Evolutionary conservation across 2,888 invertebrate genomes (phyloP), one percentile per base, ranked within the genome.

Genomic region (Plebejus argus): DNA sequence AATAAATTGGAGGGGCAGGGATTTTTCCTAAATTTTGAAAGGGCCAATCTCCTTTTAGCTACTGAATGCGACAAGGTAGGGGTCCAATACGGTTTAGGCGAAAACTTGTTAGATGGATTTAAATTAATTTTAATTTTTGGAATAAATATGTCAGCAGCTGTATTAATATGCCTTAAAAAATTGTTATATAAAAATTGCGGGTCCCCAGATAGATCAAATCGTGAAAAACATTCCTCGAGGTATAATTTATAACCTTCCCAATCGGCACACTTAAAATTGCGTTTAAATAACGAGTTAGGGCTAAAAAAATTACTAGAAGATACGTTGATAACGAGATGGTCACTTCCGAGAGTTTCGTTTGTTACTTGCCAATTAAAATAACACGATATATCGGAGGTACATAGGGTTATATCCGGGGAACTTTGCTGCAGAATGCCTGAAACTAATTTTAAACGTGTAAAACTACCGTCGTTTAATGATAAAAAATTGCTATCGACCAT

Each of bases 321-420:
- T 33, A 45, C 45, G 45, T 45, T 45, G 12, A 45, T 45, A 45
- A 45, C 45, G 10, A 45, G 45, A 45, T 45, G 45, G 6, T 45
- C 45, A 45, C 45, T 45, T 12, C 45, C 45, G 12, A 83, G 53
- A 1, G 77, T 76, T 74, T 82, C 82, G 74, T 82, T 82, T 0
- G 58, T 70, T 15, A 80, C 78, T 0, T 71, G 74, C 82, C 82
- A 83, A 1, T 76, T 33, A 66, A 81, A 80, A 0, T 78, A 12
- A 6, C 78, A n/a, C 3, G 76, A 78, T 28, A 82, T 76, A 78
- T 82, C 80, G 2, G 80, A 58, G 0, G 80, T 78, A 3, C 23
- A 70, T 1, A 82, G 72, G 1, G 82, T 76, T 1, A 83, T 70
- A 77, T 84, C 84, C 0, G 83, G 84, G 0, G 83, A 72, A 1